phyloP scores from a whole-genome alignment of 2,888 invertebrate species.

The Agrotis exclamationis region DNA sequence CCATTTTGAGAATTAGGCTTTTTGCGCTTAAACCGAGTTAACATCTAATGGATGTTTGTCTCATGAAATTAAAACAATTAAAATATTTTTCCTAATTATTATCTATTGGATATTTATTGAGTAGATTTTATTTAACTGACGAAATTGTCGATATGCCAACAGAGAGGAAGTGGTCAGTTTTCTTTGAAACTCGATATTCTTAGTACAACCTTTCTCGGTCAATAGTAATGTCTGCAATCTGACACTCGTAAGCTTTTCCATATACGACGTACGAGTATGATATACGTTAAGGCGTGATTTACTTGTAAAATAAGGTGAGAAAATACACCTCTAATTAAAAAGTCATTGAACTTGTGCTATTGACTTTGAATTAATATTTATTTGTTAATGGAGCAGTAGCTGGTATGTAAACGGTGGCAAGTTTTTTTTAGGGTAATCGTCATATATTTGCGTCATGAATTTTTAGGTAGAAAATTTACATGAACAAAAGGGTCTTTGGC shows the following conservation, averaged over 20 bases:
- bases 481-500: too few relatives aligned
- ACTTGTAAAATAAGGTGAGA: constrained; percentile 45
- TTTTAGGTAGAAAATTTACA: background rate
- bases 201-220: constrained; percentile 16
- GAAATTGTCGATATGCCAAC: background rate
- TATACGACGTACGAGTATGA: too few relatives aligned
- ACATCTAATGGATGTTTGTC: too few relatives aligned
- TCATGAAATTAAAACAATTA: too few relatives aligned
- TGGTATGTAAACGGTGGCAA: constrained; percentile 32
- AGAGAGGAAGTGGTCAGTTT: constrained; percentile 2
- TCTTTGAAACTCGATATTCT: constrained; percentile 3
- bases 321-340: constrained; percentile 55
- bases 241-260: constrained; percentile 35
- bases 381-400: constrained; percentile 38
- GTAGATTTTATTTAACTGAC: background rate
- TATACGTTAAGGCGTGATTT: constrained; percentile 38
- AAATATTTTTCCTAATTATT: too few relatives aligned
- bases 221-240: constrained; percentile 44
- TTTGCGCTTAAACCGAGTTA: too few relatives aligned
- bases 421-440: constrained; percentile 6
- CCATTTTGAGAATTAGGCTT: too few relatives aligned
- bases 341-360: constrained; percentile 55
- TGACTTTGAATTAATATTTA: constrained; percentile 51
- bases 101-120: too few relatives aligned
- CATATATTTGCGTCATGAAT: background rate